Conservation (phyloP, 2,113 vertebrate genomes). For the Pituophis catenifer region DNA sequence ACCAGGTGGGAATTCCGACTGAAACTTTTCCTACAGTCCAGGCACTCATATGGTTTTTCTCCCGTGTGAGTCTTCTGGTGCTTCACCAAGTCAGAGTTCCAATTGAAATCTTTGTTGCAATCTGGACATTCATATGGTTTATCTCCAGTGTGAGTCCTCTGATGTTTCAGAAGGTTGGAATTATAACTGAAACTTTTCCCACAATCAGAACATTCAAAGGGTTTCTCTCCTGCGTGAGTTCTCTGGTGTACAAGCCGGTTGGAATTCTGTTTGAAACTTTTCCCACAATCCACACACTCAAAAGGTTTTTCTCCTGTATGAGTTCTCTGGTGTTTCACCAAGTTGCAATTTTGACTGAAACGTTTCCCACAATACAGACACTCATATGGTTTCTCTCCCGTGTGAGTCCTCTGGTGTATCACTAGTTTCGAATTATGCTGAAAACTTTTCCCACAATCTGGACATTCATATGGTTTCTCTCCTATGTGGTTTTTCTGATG, state of each 20-base stretch:
- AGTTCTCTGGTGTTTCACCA: neutral
- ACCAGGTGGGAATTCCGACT: neutral
- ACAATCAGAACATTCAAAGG: constrained; percentile 61
- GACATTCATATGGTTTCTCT: neutral
- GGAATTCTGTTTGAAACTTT: constrained; percentile 49
- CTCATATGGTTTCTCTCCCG: neutral
- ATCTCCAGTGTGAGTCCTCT: neutral
- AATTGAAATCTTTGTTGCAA: neutral
- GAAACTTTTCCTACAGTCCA: neutral
- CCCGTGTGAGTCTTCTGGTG: neutral
- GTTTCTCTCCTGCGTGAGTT: constrained; percentile 65
- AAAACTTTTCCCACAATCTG: neutral
- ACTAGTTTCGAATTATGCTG: neutral
- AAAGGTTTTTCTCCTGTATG: neutral
- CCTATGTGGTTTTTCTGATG: neutral
- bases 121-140: neutral
- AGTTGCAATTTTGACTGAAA: neutral
- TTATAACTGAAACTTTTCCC: constrained; percentile 36
- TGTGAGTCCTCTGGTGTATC: neutral
- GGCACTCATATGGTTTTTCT: neutral
- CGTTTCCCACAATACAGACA: neutral
- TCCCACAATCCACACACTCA: neutral
- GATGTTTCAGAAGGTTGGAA: neutral
- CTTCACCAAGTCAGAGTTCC: neutral
- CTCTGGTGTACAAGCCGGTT: constrained; percentile 58